A percentile compares a stretch with the other conserved stretches of the same genome.
Conservation (phyloP, 1,140 invertebrate genomes). For the Drosophila albomicans region DNA sequence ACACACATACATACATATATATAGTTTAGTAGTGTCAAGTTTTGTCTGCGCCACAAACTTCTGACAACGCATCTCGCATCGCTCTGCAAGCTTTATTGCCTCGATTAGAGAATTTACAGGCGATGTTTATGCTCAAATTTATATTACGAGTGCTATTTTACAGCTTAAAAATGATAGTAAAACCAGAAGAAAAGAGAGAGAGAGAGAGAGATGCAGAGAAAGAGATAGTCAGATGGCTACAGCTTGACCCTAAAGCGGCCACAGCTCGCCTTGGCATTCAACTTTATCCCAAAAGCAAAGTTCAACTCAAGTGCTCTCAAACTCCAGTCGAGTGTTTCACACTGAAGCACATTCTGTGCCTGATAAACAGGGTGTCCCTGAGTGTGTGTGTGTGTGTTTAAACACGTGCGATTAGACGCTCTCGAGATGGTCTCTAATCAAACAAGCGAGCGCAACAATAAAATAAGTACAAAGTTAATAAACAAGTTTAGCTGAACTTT, state of each 20-base stretch:
- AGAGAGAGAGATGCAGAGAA: background rate
- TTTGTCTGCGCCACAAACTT: slow-evolving; percentile 11
- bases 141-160: background rate
- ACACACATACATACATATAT: background rate
- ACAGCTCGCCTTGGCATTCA: background rate
- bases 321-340: background rate
- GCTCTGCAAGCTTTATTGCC: slow-evolving; percentile 2
- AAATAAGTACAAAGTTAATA: too few species aligned
- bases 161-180: background rate
- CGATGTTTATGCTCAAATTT: background rate
- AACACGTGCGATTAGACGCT: background rate
- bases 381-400: background rate
- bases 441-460: background rate
- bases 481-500: background rate
- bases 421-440: background rate
- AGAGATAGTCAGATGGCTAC: background rate
- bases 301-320: background rate
- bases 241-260: background rate
- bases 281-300: slow-evolving; percentile 3
- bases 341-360: background rate
- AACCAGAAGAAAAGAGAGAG: background rate
- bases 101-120: slow-evolving; percentile 1
- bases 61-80: background rate
- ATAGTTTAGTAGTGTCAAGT: slow-evolving; percentile 8
- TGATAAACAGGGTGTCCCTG: background rate